Evolutionary conservation across 2,113 vertebrate genomes (phyloP).

Genomic region (Recurvirostra avosetta): DNA sequence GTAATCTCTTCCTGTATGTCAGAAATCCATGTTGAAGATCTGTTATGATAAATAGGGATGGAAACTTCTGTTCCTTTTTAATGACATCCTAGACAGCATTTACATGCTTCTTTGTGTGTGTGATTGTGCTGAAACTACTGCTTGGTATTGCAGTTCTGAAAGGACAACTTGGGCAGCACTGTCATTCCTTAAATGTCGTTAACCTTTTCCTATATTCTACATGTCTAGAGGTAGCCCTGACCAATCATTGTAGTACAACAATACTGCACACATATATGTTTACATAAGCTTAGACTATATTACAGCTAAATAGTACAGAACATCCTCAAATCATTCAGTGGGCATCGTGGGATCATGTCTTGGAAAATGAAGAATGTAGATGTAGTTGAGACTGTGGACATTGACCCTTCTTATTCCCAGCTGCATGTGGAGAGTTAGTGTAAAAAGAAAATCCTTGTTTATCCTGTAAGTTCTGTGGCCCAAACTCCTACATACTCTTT

Average conservation of each 20-base stretch:
- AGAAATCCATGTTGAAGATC: background rate
- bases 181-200: background rate
- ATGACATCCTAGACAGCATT: background rate
- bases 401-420: background rate
- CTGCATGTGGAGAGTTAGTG: background rate
- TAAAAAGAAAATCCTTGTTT: background rate
- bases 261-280: background rate
- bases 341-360: background rate
- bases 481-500: background rate
- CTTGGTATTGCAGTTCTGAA: background rate
- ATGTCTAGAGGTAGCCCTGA: background rate
- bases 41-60: background rate
- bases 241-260: background rate
- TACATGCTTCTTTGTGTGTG: background rate
- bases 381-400: background rate
- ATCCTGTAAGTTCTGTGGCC: background rate
- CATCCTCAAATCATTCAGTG: background rate
- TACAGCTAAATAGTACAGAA: background rate
- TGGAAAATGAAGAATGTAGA: background rate
- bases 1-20: background rate
- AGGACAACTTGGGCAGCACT: background rate
- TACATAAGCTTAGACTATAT: background rate
- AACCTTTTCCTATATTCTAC: background rate
- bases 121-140: background rate
- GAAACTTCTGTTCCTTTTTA: background rate